Evolutionary conservation across 2,797 vertebrate genomes (phyloP).

Genomic region (Pelobates cultripes): DNA sequence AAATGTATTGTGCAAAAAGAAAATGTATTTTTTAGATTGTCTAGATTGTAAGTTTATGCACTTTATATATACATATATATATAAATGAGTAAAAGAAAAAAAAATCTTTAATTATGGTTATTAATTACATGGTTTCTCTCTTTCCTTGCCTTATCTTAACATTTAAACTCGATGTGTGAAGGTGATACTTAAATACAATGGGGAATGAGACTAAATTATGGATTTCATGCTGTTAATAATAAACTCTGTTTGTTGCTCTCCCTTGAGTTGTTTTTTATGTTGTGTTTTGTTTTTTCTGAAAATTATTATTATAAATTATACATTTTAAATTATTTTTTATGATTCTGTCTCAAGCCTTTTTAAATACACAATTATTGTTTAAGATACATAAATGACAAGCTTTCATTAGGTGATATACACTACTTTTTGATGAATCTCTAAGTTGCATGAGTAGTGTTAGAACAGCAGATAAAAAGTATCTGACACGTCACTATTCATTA

Average conservation of each 20-base stretch:
- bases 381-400: too few relatives aligned
- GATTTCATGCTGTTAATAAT: conserved; percentile 56
- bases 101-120: conserved; percentile 52
- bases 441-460: too few relatives aligned
- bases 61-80: conserved; percentile 53
- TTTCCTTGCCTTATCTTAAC: conserved; percentile 41
- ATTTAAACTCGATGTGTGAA: conserved; percentile 11
- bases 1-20: conserved; percentile 22
- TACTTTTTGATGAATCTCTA: too few relatives aligned
- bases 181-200: conserved; percentile 30
- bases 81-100: conserved; percentile 47
- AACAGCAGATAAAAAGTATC: too few relatives aligned
- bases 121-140: not conserved
- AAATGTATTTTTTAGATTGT: conserved; percentile 22
- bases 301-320: not conserved
- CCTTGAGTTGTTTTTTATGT: not conserved
- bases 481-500: too few relatives aligned
- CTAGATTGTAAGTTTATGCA: conserved; percentile 49
- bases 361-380: too few relatives aligned
- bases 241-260: conserved; percentile 54
- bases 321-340: not conserved
- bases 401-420: too few relatives aligned
- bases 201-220: conserved; percentile 40
- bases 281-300: not conserved
- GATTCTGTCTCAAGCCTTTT: not conserved